phyloP scores from a whole-genome alignment of 2,888 invertebrate genomes.

The Sinopyrophorus schimmeli region DNA sequence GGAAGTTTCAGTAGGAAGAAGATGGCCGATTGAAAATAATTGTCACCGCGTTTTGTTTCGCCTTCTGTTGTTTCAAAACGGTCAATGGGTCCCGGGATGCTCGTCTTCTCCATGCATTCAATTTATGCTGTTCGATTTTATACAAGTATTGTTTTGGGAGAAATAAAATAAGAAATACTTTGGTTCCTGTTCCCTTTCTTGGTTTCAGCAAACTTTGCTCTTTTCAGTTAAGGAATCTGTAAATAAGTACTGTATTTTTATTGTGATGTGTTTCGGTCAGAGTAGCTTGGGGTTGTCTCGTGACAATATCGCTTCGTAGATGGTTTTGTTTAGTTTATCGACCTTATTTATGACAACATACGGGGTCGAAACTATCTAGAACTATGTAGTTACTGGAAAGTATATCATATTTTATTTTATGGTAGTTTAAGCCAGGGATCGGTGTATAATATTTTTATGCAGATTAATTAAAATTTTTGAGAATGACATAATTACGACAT shows the following conservation, averaged over 20 bases:
- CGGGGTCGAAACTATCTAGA: constrained; percentile 41
- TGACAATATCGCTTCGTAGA: constrained; percentile 40
- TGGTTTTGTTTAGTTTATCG: constrained; percentile 49
- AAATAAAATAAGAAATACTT: constrained; percentile 50
- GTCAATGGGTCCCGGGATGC: constrained; percentile 52
- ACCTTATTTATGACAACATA: constrained; percentile 48
- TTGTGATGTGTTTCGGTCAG: constrained; percentile 28
- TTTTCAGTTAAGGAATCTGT: constrained; percentile 20
- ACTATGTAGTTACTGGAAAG: too few species aligned
- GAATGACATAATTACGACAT: too few species aligned
- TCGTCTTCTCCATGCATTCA: constrained; percentile 55
- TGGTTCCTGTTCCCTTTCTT: constrained; percentile 33
- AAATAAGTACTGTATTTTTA: constrained; percentile 32
- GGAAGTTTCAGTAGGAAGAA: constrained; percentile 40
- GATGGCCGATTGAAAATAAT: constrained; percentile 55
- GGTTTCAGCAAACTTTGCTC: constrained; percentile 28
- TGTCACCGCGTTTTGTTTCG: constrained; percentile 52
- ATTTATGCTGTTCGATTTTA: constrained; percentile 48
- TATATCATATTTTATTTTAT: too few species aligned
- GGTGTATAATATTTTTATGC: too few species aligned
- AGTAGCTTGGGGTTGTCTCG: constrained; percentile 32
- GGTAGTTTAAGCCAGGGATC: too few species aligned
- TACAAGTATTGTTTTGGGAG: constrained; percentile 52
- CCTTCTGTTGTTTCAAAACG: constrained; percentile 46
- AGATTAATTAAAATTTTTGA: too few species aligned